Evolutionary conservation across 2,113 vertebrate genomes (phyloP).

Genomic region (Indri indri): DNA sequence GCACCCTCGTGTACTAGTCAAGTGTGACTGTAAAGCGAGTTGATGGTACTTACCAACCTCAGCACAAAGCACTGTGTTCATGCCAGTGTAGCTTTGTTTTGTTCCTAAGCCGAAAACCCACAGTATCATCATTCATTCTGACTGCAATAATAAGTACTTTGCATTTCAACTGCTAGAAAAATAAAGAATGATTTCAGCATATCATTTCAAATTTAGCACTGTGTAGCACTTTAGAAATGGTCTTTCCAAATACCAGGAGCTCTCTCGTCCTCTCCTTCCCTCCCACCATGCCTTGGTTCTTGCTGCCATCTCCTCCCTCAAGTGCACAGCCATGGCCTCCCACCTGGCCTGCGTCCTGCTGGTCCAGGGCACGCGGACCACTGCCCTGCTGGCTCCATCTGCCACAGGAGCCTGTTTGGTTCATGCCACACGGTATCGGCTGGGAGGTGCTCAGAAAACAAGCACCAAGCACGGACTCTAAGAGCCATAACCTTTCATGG

Average conservation of each 20-base stretch:
- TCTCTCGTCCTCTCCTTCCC: neutral
- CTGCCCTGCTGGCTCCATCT: too few relatives aligned
- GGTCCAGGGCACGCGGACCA: accelerated
- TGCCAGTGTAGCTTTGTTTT: neutral
- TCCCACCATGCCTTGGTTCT: neutral
- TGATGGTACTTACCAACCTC: neutral
- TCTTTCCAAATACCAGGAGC: neutral
- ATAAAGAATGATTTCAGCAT: neutral
- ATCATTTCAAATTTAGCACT: neutral
- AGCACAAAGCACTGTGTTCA: neutral
- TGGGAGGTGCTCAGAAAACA: neutral
- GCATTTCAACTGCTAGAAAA: neutral
- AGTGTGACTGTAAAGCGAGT: neutral
- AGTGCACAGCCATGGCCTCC: neutral
- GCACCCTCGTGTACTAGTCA: accelerated
- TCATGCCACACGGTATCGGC: neutral
- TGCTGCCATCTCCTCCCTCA: neutral
- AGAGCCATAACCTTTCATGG: neutral
- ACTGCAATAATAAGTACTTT: neutral
- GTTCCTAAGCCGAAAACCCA: neutral
- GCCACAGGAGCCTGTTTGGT: neutral
- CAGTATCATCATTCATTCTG: neutral
- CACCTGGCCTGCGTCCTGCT: accelerated
- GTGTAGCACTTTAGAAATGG: neutral
- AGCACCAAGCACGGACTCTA: neutral